Evolutionary conservation across 2,888 invertebrate species (phyloP), one percentile per base, ranked within the genome.

Genomic region (Lomographa bimaculata): DNA sequence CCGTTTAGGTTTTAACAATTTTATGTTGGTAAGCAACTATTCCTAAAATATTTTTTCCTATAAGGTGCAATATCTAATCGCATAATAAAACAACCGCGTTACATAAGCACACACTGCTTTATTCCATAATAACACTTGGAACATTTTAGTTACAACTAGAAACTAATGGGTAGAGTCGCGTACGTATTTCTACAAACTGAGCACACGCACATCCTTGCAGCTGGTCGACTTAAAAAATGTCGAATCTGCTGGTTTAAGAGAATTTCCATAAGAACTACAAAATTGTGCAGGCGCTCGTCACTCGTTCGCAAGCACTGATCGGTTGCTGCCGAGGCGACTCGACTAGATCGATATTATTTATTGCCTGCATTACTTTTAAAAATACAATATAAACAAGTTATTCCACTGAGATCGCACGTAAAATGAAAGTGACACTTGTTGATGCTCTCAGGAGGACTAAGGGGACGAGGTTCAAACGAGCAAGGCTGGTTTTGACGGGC

Each of bases 61-160:
- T n/a, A n/a, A n/a, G n/a, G n/a, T n/a, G n/a, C n/a, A n/a, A n/a
- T n/a, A n/a, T n/a, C n/a, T n/a, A n/a, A n/a, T n/a, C n/a, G n/a
- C n/a, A n/a, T n/a, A 56, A 50, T 40, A 36, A 60, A 54, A 57
- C 37, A 18, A 45, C 37, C n/a, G 38, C 17, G 12, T 4, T 28
- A 11, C 27, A 40, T 54, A 66, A 59, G 60, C 61, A 39, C 27
- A 19, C 52, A 65, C 57, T 59, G 59, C 64, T 78, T 75, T 78
- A 79, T 76, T 65, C 64, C 54, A 67, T 64, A 68, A 65, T 60
- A 43, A 57, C 60, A 79, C 79, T 77, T 75, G 73, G 26, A 67
- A 71, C 64, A 71, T 79, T 79, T n/a, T 62, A 69, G 58, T 62
- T 50, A 71, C 57, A 64, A 62, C 12, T 28, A 62, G 64, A 73